Conservation (phyloP, 2,797 vertebrate species). For the Ispidina lecontei region DNA sequence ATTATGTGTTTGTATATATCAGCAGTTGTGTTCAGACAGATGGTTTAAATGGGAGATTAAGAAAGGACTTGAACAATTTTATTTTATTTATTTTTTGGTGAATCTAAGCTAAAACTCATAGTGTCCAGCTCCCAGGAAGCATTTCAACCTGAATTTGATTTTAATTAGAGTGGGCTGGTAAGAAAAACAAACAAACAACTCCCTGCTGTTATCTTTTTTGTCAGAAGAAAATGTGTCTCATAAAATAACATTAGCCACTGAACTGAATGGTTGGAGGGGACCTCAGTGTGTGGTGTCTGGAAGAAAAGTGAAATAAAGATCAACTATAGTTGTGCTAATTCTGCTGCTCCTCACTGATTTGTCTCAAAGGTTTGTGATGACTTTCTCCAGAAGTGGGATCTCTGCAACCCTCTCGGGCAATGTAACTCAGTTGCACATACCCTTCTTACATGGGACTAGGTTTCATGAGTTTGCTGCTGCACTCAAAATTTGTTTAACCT, state of each 20-base stretch:
- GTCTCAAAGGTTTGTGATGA: not conserved
- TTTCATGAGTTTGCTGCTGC: not conserved
- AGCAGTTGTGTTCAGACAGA: not conserved
- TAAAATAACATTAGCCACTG: not conserved
- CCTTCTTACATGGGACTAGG: not conserved
- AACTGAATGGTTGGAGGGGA: not conserved
- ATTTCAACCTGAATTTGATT: not conserved
- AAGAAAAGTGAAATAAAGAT: not conserved
- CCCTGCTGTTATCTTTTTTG: not conserved
- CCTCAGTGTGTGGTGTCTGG: not conserved
- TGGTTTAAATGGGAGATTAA: not conserved
- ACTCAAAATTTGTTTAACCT: not conserved
- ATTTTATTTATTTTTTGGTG: not conserved
- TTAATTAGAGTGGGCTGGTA: not conserved
- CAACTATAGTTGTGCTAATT: not conserved
- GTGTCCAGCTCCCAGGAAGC: not conserved
- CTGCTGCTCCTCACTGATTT: not conserved
- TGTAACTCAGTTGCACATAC: rapidly evolving
- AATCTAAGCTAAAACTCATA: not conserved
- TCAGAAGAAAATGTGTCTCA: not conserved
- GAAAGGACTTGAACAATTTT: not conserved
- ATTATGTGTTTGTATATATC: not conserved
- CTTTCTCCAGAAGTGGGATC: not conserved
- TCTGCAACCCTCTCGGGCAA: not conserved
- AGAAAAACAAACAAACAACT: not conserved